Percentiles rank a stretch among this genome's conserved stretches.
Conservation (phyloP, 2,797 vertebrate species). For the Eutrigla gurnardus region DNA sequence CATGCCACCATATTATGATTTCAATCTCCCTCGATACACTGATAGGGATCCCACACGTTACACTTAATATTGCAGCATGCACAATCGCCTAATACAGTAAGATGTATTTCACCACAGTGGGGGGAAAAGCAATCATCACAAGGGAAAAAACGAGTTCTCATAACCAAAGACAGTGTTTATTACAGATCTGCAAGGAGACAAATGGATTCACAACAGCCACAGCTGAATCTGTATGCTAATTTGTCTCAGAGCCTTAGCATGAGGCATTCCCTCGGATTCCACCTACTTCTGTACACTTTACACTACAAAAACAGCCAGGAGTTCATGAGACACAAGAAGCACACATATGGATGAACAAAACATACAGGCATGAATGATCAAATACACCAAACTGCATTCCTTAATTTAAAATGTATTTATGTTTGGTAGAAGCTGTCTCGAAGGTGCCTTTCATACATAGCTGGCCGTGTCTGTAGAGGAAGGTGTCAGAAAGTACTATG, state of each 20-base stretch:
- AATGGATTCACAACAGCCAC: constrained; percentile 60
- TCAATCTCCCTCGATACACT: constrained; percentile 51
- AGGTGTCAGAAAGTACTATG: background rate
- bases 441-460: background rate
- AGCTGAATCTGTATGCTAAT: constrained; percentile 60
- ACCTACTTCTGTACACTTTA: constrained; percentile 40
- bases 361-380: background rate
- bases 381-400: constrained; percentile 21
- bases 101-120: constrained; percentile 21
- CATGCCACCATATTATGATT: constrained; percentile 56
- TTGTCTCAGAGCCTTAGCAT: constrained; percentile 36
- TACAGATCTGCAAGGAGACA: constrained; percentile 47
- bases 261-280: constrained; percentile 41
- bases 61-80: constrained; percentile 49
- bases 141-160: constrained; percentile 35
- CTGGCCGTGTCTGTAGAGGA: background rate
- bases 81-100: constrained; percentile 44
- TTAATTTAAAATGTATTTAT: constrained; percentile 22
- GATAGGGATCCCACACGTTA: constrained; percentile 41
- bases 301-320: constrained; percentile 31
- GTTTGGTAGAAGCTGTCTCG: background rate
- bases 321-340: constrained; percentile 36
- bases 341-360: background rate
- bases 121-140: constrained; percentile 53
- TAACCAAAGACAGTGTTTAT: constrained; percentile 65